Conservation (phyloP, 2,888 invertebrate genomes). For the Xylophagus ater region DNA sequence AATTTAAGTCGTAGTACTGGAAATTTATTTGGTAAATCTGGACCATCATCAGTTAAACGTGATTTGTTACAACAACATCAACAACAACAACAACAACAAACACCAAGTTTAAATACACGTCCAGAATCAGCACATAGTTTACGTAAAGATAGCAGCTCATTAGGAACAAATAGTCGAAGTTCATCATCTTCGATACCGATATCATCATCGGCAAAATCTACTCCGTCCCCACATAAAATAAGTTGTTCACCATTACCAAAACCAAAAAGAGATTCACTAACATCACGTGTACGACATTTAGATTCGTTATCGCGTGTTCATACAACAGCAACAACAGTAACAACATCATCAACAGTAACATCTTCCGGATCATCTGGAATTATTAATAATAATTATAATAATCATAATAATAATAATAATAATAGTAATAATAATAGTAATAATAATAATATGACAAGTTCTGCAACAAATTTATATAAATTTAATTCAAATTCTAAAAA, state of each 20-base stretch:
- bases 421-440: conserved; percentile 12
- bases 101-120: conserved; percentile 33
- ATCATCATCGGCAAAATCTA: conserved; percentile 28
- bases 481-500: conserved; percentile 18
- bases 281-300: conserved; percentile 42
- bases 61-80: conserved; percentile 5
- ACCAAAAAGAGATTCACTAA: conserved; percentile 42
- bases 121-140: conserved; percentile 46
- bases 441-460: conserved; percentile 8
- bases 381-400: no score
- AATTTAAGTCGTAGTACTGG: conserved; percentile 38
- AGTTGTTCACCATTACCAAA: conserved; percentile 37
- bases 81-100: conserved; percentile 4
- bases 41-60: conserved; percentile 17
- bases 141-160: conserved; percentile 27
- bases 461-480: conserved; percentile 12
- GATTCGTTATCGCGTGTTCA: conserved; percentile 41
- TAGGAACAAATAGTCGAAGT: conserved; percentile 29
- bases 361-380: conserved; percentile 6
- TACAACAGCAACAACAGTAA: conserved; percentile 22
- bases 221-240: conserved; percentile 21
- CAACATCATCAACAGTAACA: conserved; percentile 16
- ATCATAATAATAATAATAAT: conserved; percentile 15
- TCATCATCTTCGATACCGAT: conserved; percentile 37
- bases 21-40: conserved; percentile 29